phyloP scores from a whole-genome alignment of 1,140 invertebrate species.

The Scylla paramamosain region DNA sequence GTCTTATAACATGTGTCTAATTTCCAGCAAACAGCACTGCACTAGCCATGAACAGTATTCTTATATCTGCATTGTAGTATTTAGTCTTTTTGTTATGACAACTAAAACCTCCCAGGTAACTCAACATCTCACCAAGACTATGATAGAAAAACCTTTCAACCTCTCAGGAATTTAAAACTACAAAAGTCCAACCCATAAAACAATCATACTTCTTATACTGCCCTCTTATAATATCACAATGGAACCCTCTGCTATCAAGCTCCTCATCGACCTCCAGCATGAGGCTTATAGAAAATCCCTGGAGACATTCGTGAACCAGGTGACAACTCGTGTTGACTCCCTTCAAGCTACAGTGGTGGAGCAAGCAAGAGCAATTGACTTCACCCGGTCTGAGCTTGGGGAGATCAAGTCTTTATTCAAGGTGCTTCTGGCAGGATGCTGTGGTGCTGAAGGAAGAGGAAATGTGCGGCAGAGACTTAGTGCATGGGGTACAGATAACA shows the following conservation, averaged over 20 bases:
- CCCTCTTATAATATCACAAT: background rate
- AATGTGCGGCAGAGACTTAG: background rate
- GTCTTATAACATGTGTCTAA: too few relatives aligned
- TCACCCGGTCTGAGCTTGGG: conserved; percentile 10
- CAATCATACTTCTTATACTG: too few relatives aligned
- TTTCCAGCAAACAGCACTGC: too few relatives aligned
- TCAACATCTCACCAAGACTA: too few relatives aligned
- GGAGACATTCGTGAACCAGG: conserved; percentile 28
- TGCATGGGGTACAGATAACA: background rate
- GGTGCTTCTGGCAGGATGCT: background rate
- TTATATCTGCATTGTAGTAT: too few relatives aligned
- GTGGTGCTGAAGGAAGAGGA: background rate
- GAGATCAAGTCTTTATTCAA: background rate
- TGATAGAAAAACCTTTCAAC: too few relatives aligned
- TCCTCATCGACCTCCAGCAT: conserved; percentile 35
- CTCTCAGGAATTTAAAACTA: too few relatives aligned
- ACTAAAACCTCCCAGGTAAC: too few relatives aligned
- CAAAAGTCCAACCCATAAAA: too few relatives aligned
- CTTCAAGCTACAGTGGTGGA: conserved; percentile 28
- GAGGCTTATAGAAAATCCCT: conserved; percentile 44
- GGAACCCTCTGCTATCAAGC: conserved; percentile 37
- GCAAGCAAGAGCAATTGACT: background rate
- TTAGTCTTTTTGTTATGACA: too few relatives aligned
- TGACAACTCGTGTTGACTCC: conserved; percentile 14
- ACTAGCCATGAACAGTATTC: too few relatives aligned